These are phyloP conservation scores for Hyposoter didymator DNA, from an alignment of 2,888 invertebrate species.

Conservation along the genomic window DNA sequence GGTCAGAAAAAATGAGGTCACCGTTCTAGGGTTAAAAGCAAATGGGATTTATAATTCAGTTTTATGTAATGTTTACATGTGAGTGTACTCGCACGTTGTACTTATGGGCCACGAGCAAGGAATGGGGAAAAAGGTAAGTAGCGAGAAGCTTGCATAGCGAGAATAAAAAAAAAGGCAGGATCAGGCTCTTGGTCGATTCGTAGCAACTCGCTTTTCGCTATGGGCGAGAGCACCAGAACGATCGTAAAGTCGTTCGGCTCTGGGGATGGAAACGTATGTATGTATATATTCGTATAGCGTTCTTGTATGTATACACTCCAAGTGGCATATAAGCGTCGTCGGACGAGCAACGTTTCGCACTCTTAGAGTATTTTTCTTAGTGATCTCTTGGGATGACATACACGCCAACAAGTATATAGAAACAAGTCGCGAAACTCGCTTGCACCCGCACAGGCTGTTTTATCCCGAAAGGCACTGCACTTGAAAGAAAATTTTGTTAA, in stretches of 20 bases:
- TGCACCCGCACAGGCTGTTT: slow-evolving; percentile 16
- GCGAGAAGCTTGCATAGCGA: background rate
- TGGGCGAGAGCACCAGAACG: slow-evolving; percentile 39
- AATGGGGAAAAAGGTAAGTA: slow-evolving; percentile 8
- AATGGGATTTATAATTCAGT: background rate
- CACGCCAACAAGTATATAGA: slow-evolving; percentile 19
- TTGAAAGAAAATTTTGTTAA: too few species aligned
- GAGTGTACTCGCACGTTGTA: background rate
- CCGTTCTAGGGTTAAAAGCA: too few species aligned
- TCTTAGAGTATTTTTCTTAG: slow-evolving; percentile 50
- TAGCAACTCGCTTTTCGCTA: slow-evolving; percentile 33
- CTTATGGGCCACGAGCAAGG: background rate
- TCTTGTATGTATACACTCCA: background rate
- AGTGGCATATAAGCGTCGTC: slow-evolving; percentile 36
- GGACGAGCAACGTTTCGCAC: slow-evolving; percentile 63
- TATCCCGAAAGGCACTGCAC: background rate
- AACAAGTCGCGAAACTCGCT: slow-evolving; percentile 30
- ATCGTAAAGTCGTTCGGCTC: slow-evolving; percentile 58
- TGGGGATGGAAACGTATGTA: slow-evolving; percentile 3
- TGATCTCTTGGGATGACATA: slow-evolving; percentile 27
- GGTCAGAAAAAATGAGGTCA: too few species aligned
- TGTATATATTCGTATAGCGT: slow-evolving; percentile 5
- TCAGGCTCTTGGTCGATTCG: slow-evolving; percentile 48
- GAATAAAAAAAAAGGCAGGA: slow-evolving; percentile 18
- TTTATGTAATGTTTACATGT: slow-evolving; percentile 7